Percentiles rank a stretch among this genome's conserved stretches.
Conservation (phyloP, 2,113 vertebrate genomes). For the human region DNA sequence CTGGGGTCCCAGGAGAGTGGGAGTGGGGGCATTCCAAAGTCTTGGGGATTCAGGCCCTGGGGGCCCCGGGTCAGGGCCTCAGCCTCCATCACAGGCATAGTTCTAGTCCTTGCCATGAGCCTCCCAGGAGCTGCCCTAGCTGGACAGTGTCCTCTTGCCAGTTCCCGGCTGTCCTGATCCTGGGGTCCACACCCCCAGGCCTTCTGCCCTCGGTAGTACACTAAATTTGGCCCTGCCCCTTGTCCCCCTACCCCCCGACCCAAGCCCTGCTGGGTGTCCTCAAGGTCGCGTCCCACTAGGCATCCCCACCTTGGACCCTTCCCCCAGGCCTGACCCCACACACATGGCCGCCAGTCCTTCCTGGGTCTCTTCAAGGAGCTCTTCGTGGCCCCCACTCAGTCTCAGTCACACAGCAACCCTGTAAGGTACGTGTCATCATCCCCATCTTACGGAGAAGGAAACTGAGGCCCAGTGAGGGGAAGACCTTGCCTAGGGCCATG, state of each 20-base stretch:
- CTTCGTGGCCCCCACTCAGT: not conserved
- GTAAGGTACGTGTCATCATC: not conserved
- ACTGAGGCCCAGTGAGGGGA: not conserved
- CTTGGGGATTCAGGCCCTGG: not conserved
- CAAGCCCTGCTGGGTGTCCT: not conserved
- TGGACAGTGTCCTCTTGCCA: not conserved
- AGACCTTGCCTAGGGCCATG: too few relatives aligned
- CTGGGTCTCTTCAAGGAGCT: not conserved
- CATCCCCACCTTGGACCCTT: not conserved
- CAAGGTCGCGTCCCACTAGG: accelerated
- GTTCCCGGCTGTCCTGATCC: not conserved
- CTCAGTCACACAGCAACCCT: not conserved
- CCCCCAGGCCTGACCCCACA: too few relatives aligned
- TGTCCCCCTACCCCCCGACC: too few relatives aligned
- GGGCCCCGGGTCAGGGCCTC: not conserved
- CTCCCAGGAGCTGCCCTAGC: too few relatives aligned
- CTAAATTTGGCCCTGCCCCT: not conserved
- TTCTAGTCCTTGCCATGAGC: not conserved
- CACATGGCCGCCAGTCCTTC: not conserved
- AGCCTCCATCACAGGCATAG: not conserved
- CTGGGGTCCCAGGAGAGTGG: not conserved
- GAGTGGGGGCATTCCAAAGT: not conserved
- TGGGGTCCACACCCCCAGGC: not conserved
- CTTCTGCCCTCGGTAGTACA: not conserved
- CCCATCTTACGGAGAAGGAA: not conserved